Evolutionary conservation across 2,888 invertebrate species (phyloP).

Genomic region (Hydriomena furcata): DNA sequence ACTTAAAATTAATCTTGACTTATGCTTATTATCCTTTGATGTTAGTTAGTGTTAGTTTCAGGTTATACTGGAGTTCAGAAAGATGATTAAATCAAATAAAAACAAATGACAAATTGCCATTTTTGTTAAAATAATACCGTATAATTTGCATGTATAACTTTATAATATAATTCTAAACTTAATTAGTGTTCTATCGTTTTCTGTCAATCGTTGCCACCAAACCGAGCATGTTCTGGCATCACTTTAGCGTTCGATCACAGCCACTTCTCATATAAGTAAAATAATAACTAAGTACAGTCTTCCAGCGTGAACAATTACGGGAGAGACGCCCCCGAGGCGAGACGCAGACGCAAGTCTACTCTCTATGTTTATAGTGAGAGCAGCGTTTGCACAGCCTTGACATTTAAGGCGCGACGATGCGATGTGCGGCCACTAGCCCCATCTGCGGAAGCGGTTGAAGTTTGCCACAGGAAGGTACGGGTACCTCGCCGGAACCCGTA

Average conservation of each 20-base stretch:
- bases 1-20: neutral
- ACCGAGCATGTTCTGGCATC: conserved; percentile 54
- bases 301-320: conserved; percentile 43
- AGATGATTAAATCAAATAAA: neutral
- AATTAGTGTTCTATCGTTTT: conserved; percentile 41
- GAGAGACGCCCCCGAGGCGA: conserved; percentile 50
- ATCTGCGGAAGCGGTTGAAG: conserved; percentile 73
- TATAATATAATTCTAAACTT: conserved; percentile 11
- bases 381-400: conserved; percentile 71
- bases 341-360: conserved; percentile 44
- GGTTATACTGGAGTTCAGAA: neutral
- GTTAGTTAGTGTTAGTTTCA: no score
- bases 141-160: conserved; percentile 24
- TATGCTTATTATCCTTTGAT: neutral
- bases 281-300: conserved; percentile 59
- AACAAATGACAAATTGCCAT: conserved; percentile 1
- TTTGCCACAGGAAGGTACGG: conserved; percentile 73
- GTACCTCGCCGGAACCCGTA: conserved; percentile 75
- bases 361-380: conserved; percentile 40
- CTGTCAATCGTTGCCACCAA: conserved; percentile 60
- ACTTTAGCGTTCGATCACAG: conserved; percentile 73
- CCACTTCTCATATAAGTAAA: conserved; percentile 70
- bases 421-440: conserved; percentile 67
- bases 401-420: conserved; percentile 57
- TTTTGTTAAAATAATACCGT: conserved; percentile 13